phyloP scores from a whole-genome alignment of 1,140 invertebrate species.

The Hydropsyche tenuis region DNA sequence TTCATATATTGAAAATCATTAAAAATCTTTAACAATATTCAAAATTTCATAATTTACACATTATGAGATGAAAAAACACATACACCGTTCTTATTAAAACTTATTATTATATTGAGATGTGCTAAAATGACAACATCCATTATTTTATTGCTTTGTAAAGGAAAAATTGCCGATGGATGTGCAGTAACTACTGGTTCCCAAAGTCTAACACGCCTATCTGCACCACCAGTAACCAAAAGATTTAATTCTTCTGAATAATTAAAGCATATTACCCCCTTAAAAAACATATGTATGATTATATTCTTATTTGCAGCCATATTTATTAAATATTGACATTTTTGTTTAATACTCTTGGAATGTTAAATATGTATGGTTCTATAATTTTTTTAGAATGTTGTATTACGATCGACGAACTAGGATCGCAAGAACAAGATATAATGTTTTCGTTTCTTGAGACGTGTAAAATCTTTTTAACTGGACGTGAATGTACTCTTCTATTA shows the following conservation, averaged over 20 bases:
- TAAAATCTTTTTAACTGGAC: conserved; percentile 53
- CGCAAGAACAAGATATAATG: conserved; percentile 57
- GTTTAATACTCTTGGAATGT: conserved; percentile 57
- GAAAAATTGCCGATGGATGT: conserved; percentile 53
- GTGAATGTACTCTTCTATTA: conserved; percentile 53
- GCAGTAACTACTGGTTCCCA: conserved; percentile 59
- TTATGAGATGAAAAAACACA: conserved; percentile 29
- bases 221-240: conserved; percentile 57
- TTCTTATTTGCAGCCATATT: no score
- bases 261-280: conserved; percentile 59
- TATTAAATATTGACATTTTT: conserved; percentile 15
- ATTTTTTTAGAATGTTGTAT: conserved; percentile 54
- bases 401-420: conserved; percentile 55
- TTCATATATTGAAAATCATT: no score
- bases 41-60: no score
- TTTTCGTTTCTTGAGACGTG: conserved; percentile 54
- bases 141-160: conserved; percentile 53
- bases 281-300: neutral
- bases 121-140: conserved; percentile 58
- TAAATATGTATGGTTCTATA: conserved; percentile 55
- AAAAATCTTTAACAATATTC: no score
- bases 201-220: conserved; percentile 54
- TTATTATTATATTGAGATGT: conserved; percentile 53
- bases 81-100: conserved; percentile 58
- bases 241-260: conserved; percentile 53